Conservation (phyloP, 1,140 invertebrate species). For the Condylostylus longicornis region DNA sequence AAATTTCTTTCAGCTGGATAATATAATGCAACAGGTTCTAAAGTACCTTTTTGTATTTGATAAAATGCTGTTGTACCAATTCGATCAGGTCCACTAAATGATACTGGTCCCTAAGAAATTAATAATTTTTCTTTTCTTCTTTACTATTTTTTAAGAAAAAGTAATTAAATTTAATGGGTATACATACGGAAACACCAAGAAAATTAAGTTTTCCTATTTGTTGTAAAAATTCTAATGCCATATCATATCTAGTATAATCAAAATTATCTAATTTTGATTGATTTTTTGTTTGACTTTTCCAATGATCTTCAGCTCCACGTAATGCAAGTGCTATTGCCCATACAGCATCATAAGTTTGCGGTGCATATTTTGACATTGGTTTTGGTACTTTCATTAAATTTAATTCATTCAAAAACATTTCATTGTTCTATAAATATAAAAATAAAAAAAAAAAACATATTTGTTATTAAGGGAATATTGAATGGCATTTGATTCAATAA, state of each 20-base stretch:
- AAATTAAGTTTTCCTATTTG: constrained; percentile 60
- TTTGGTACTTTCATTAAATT: constrained; percentile 33
- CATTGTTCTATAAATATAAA: constrained; percentile 45
- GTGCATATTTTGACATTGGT: constrained; percentile 50
- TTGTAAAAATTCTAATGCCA: constrained; percentile 49
- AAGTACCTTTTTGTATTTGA: constrained; percentile 63
- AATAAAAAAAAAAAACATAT: constrained; percentile 1
- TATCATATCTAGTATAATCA: constrained; percentile 50
- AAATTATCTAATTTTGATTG: constrained; percentile 43
- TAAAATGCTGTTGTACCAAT: constrained; percentile 69
- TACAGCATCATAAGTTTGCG: constrained; percentile 73
- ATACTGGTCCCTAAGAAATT: constrained; percentile 57
- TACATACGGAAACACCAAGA: constrained; percentile 65
- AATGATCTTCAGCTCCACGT: constrained; percentile 25
- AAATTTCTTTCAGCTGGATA: constrained; percentile 47
- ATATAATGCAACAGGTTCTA: constrained; percentile 58
- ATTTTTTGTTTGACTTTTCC: constrained; percentile 18
- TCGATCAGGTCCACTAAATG: constrained; percentile 70
- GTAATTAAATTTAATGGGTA: background rate
- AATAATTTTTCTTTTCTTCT: background rate
- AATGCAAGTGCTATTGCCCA: constrained; percentile 68
- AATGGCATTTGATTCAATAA: no score
- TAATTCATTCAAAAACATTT: constrained; percentile 48
- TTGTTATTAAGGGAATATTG: background rate
- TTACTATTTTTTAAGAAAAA: background rate